Base-by-base conservation (phyloP, 1,140 invertebrate genomes). In the Sinonovacula constricta region DNA sequence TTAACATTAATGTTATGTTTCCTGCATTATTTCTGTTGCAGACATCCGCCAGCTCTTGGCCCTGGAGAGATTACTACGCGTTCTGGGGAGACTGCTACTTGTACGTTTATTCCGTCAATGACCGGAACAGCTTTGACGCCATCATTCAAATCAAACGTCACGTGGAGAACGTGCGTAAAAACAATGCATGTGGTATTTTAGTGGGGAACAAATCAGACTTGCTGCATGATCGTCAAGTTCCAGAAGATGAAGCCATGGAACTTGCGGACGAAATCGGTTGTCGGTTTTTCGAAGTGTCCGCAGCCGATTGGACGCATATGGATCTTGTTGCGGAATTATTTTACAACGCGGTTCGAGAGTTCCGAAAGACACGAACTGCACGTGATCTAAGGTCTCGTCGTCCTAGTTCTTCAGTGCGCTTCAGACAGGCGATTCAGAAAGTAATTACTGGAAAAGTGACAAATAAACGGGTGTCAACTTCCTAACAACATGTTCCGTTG, bases 141-240 rank as follows among this genome's bases (percentile, higher is more conserved):
- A 91, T 96, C 2, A 94, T 95, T 86, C 95, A 95, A 85, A 92
- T 96, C 54, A 95, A 95, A 78, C 95, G 94, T 84, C 95, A 95
- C 84, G 80, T 95, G 94, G 86, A 88, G 86, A 95, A 95, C 83
- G 90, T 94, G 28, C 91, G 94, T 83, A 92, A 94, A 68, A 92
- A 94, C 80, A 90, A 95, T 15, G 54, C 84, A 30, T 72, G 81
- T 86, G 92, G 96, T 5, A 93, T 96, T 26, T 88, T 96, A 63
- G 95, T 96, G 14, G 97, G 95, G 22, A 98, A 98, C 88, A 98
- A 98, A 92, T 95, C 94, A 7, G 97, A 98, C 87, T 96, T 98
- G 94, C 95, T 97, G 34, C 96, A 97, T 90, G 92, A 97, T 60
- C 92, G 97, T 83, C 95, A 97, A 93, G 96, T 98, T 67, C 95